Evolutionary conservation across 37 sponge, comb jelly and placozoan species (phyloP), one percentile per base, ranked within the genome.

Genomic region (Beroe forskalii): DNA sequence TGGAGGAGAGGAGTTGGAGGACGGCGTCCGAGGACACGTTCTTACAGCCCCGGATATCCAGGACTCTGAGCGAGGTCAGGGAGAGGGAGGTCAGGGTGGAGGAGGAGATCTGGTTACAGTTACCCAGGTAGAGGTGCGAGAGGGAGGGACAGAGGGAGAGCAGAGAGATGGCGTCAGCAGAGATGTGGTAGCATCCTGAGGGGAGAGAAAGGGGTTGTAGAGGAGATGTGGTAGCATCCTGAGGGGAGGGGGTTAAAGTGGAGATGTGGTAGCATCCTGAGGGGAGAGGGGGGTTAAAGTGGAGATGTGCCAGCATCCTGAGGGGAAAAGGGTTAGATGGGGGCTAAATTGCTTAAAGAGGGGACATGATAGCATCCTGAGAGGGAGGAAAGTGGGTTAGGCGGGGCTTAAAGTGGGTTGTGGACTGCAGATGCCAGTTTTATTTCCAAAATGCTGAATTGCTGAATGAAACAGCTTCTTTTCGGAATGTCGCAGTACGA

Each of bases 121-220:
- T 80, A 1, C 86, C 86, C 55, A 80, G 48, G 35, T 80, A 80
- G 25, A 80, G 48, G n/a, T 32, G 35, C 42, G 86, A 38, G 40
- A 80, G 86, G 86, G 28, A 14, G 40, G 86, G 86, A 25, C 86
- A 80, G 48, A 44, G 86, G 0, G 55, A 44, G 30, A 80, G 43
- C 55, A 33, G 86, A 37, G 86, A 80, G 40, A 80, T 80, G 8
- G 86, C 86, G 14, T 38, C 55, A 43, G 17, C 40, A 14, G 86
- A 44, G 44, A 80, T 80, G 44, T 80, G 86, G 86, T 80, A 44
- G 28, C 86, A 80, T 4, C 86, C 86, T 80, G 86, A 22, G 66
- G 86, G 0, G 55, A 44, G 30, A 80, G 43, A 24, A 33, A 48
- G 55, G 86, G 42, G 40, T 42, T 80, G 8, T 25, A 43, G 17